A percentile compares a stretch with the other conserved stretches of the same genome.
phyloP scores from a whole-genome alignment of 2,797 vertebrate genomes.

The Malurus leucopterus region DNA sequence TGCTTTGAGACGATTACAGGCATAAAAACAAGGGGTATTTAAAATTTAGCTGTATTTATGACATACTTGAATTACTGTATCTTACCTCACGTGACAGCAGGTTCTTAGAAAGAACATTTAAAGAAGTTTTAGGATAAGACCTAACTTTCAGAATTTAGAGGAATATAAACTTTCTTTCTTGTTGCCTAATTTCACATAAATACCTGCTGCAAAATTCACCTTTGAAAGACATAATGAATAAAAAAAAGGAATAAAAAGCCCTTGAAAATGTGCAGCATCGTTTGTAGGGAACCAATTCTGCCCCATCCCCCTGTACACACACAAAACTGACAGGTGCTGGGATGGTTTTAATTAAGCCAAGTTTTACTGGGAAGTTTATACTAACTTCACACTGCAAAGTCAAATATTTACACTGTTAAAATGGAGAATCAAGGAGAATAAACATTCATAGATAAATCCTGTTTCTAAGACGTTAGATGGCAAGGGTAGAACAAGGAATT shows the following conservation, averaged over 20 bases:
- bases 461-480: background rate
- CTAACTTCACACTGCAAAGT: background rate
- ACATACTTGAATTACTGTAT: background rate
- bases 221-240: background rate
- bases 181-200: background rate
- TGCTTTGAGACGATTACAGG: background rate
- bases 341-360: conserved; percentile 4
- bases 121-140: background rate
- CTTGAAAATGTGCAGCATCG: background rate
- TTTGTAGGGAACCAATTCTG: background rate
- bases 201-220: background rate
- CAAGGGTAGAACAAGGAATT: background rate
- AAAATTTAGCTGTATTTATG: background rate
- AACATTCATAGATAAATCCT: background rate
- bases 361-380: background rate
- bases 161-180: background rate
- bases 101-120: background rate
- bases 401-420: conserved; percentile 7
- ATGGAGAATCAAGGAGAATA: background rate
- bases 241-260: background rate
- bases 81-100: background rate
- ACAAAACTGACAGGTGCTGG: background rate
- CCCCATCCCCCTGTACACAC: background rate
- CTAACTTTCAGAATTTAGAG: background rate
- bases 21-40: background rate